Percentiles rank a stretch among this genome's conserved stretches.
These are phyloP conservation scores for Manis pentadactyla DNA, from an alignment of 2,797 vertebrate species.

Conservation along the genomic window DNA sequence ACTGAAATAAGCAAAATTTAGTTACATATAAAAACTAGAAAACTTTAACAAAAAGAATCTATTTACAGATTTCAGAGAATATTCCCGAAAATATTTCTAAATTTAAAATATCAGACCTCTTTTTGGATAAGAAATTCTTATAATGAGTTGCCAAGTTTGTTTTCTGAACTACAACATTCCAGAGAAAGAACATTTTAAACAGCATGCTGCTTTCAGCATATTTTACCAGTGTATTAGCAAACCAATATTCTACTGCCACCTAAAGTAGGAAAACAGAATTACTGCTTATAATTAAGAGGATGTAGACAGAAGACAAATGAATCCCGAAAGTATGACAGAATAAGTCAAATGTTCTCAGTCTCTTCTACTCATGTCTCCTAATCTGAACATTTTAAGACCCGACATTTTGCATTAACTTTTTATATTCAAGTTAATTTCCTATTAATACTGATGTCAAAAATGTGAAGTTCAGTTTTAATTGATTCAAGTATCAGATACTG, in stretches of 20 bases:
- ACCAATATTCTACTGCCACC: conserved; percentile 79
- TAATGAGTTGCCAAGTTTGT: neutral
- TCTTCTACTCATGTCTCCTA: conserved; percentile 10
- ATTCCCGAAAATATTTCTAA: conserved; percentile 66
- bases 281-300: conserved; percentile 11
- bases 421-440: conserved; percentile 8
- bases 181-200: conserved; percentile 29
- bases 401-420: conserved; percentile 22
- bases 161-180: conserved; percentile 50
- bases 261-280: conserved; percentile 74
- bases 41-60: conserved; percentile 29
- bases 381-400: conserved; percentile 16
- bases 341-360: neutral
- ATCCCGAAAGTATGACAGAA: neutral
- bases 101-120: conserved; percentile 53
- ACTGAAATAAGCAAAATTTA: conserved; percentile 2
- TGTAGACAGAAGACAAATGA: neutral
- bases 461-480: conserved; percentile 4
- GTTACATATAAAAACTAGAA: conserved; percentile 2
- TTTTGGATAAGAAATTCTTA: conserved; percentile 47
- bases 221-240: neutral
- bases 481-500: neutral
- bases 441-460: conserved; percentile 5
- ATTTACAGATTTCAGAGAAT: conserved; percentile 52
- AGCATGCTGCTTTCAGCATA: neutral